phyloP scores from a whole-genome alignment of 2,113 vertebrate genomes.

The Chlamydotis undulata region DNA sequence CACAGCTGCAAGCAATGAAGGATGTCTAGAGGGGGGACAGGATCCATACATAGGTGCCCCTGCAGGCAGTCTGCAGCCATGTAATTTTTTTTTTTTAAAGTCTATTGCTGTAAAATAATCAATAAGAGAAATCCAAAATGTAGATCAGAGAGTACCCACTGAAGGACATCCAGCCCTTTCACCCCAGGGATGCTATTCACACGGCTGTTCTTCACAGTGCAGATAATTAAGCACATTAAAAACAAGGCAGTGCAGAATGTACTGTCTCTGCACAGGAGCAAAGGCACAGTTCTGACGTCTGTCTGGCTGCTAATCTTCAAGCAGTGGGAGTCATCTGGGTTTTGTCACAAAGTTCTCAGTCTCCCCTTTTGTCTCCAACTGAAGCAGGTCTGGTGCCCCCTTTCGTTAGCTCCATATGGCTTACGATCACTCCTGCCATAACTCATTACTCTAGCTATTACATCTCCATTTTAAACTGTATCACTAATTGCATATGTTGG shows the following conservation, averaged over 20 bases:
- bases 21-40: neutral
- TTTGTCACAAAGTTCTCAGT: neutral
- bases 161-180: neutral
- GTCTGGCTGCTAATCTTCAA: neutral
- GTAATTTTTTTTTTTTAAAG: neutral
- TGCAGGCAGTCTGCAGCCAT: neutral
- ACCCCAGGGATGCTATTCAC: neutral
- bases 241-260: neutral
- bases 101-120: neutral
- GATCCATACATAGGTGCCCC: accelerated
- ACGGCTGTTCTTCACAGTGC: neutral
- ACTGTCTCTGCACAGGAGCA: accelerated
- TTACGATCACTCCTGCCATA: neutral
- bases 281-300: neutral
- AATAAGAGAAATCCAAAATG: neutral
- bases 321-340: neutral
- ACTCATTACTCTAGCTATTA: neutral
- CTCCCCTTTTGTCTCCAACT: neutral
- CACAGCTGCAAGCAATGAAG: neutral
- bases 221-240: neutral
- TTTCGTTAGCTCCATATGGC: neutral
- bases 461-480: neutral
- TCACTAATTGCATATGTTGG: neutral
- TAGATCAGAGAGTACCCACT: neutral
- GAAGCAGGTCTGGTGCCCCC: neutral